Conservation (phyloP, 2,888 invertebrate species). For the Temnothorax ravouxi region DNA sequence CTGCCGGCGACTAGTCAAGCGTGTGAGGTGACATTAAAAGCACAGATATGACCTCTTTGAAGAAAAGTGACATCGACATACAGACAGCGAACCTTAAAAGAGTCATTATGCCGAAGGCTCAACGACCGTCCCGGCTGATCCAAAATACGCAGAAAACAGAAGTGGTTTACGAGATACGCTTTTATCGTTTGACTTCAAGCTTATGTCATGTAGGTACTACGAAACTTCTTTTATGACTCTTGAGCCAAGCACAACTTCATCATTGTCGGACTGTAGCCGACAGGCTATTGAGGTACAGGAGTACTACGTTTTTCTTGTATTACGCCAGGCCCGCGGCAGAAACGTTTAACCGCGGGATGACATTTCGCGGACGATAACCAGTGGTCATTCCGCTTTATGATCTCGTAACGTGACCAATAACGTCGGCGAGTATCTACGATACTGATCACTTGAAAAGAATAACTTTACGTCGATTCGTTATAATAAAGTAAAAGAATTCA, state of each 20-base stretch:
- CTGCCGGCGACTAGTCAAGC: slow-evolving; percentile 2
- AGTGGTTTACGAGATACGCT: slow-evolving; percentile 25
- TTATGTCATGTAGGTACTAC: slow-evolving; percentile 53
- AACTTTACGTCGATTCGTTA: slow-evolving; percentile 25
- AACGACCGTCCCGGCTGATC: slow-evolving; percentile 47
- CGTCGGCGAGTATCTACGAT: slow-evolving; percentile 21
- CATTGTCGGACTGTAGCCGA: slow-evolving; percentile 59
- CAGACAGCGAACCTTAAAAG: slow-evolving; percentile 61
- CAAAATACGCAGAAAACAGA: slow-evolving; percentile 17
- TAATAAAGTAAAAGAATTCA: slow-evolving; percentile 5
- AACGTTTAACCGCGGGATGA: slow-evolving; percentile 66
- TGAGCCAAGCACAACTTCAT: slow-evolving; percentile 68
- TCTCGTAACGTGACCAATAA: slow-evolving; percentile 29
- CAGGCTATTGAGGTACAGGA: slow-evolving; percentile 49
- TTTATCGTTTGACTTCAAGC: slow-evolving; percentile 58
- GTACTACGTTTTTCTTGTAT: slow-evolving; percentile 60
- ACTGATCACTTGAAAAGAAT: slow-evolving; percentile 37
- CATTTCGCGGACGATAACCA: slow-evolving; percentile 69
- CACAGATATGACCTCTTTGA: slow-evolving; percentile 66
- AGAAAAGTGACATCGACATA: slow-evolving; percentile 61
- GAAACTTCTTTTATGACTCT: slow-evolving; percentile 72
- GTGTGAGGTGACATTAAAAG: slow-evolving; percentile 59
- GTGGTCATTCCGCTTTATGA: slow-evolving; percentile 62
- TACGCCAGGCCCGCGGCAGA: slow-evolving; percentile 52
- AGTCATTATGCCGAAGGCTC: slow-evolving; percentile 61